Base-by-base conservation (phyloP, 2,888 invertebrate species). In the Polydrusus cervinus region DNA sequence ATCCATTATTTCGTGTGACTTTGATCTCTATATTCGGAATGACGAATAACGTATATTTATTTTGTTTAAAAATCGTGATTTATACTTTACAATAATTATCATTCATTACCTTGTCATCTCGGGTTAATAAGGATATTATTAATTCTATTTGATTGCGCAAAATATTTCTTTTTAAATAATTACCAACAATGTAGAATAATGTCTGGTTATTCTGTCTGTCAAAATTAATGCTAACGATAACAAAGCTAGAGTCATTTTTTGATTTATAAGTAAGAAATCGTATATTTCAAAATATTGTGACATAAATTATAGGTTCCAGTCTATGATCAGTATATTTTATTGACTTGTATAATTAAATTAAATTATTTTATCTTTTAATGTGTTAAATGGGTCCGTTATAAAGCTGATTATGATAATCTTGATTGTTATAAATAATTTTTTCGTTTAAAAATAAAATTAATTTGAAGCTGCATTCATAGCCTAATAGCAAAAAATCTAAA, bases 1-100 rank as follows among this genome's bases (percentile, higher is more conserved):
- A 43, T 43, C 57, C 57, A 57, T 68, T 68, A 68, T 60, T 60
- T 68, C 38, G 55, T 55, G 40, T 57, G 68, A 68, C 68, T 68
- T 68, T 68, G 68, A 68, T 68, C 57, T 68, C 68, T 68, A 55
- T 68, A 68, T 68, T 68, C 40, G 53, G 49, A 49, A 57, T 47
- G 45, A 67, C 53, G 40, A 68, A 68, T 64, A 64, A 47, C 34
- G 30, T 64, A 64, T 64, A 47, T 49, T 64, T 64, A 64, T 64
- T 64, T 49, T 64, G 16, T 64, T 62, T 34, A 57, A 57, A 55
- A 68, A 68, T 57, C 68, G 68, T 68, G 68, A 68, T 57, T 68
- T 68, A 13, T 67, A 43, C 60, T 68, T 68, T 49, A 45, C 20
- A 62, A 62, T n/a, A n/a, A n/a, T 45, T 16, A 62, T 62, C 43